Conservation (phyloP, 2,113 vertebrate species). For the Mystacornis crossleyi region DNA sequence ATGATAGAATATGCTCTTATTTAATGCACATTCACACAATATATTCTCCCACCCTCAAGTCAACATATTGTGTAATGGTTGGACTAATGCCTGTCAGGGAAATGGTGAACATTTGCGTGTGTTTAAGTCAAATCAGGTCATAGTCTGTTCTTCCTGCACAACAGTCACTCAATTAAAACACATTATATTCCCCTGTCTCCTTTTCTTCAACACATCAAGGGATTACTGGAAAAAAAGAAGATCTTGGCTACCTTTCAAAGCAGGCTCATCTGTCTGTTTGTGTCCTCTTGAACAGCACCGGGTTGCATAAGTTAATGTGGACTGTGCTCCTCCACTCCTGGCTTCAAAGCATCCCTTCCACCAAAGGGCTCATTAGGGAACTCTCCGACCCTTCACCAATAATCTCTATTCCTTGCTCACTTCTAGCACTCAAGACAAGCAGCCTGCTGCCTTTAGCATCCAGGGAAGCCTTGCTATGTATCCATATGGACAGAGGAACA, state of each 20-base stretch:
- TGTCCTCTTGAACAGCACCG: not conserved
- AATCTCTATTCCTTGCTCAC: not conserved
- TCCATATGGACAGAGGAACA: not conserved
- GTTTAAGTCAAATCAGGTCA: not conserved
- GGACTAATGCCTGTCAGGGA: not conserved
- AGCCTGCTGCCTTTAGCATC: not conserved
- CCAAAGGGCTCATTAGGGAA: not conserved
- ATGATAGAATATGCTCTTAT: not conserved
- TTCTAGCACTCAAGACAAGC: not conserved
- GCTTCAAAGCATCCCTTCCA: not conserved
- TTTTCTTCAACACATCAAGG: not conserved
- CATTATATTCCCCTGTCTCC: not conserved
- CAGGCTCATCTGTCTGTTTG: not conserved
- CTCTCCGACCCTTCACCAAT: not conserved
- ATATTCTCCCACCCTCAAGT: not conserved
- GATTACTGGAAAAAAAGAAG: not conserved
- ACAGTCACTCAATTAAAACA: not conserved
- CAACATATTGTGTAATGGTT: not conserved
- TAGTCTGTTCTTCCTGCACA: not conserved
- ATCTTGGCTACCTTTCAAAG: not conserved
- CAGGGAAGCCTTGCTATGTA: not conserved
- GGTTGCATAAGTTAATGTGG: not conserved
- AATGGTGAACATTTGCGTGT: not conserved
- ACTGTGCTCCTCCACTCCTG: not conserved
- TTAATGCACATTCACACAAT: not conserved